phyloP scores from a whole-genome alignment of 2,888 invertebrate genomes.

The Oxystoma pomonae region DNA sequence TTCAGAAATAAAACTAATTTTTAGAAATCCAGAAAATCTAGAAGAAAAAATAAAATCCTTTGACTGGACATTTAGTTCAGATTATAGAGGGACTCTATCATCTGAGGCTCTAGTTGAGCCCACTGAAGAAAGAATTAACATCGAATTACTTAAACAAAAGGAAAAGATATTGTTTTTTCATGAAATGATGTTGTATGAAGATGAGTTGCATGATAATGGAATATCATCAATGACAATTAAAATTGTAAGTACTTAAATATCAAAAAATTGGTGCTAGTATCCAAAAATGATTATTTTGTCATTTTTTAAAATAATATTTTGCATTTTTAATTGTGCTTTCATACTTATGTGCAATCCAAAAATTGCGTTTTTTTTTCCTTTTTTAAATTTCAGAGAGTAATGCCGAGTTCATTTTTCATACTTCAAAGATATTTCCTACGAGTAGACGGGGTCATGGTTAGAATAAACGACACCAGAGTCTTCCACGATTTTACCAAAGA shows the following conservation, averaged over 20 bases:
- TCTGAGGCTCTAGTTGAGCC: constrained; percentile 56
- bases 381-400: constrained; percentile 89
- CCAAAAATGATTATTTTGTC: no score
- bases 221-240: constrained; percentile 86
- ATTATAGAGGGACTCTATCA: constrained; percentile 79
- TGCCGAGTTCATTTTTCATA: constrained; percentile 91
- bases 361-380: no score
- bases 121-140: constrained; percentile 76
- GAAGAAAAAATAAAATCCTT: constrained; percentile 81
- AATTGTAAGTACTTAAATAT: constrained; percentile 92
- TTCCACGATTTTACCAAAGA: constrained; percentile 74
- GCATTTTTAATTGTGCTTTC: no score
- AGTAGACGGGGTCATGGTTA: constrained; percentile 88
- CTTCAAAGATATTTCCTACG: constrained; percentile 87
- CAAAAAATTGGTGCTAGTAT: no score
- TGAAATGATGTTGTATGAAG: constrained; percentile 92
- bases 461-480: constrained; percentile 83
- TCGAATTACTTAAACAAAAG: constrained; percentile 80
- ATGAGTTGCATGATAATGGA: constrained; percentile 98
- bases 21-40: constrained; percentile 63
- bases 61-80: constrained; percentile 97
- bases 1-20: no score
- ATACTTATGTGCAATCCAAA: no score
- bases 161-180: constrained; percentile 94
- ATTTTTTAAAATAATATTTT: no score